These are phyloP conservation scores for Morus bassanus DNA, from an alignment of 2,797 vertebrate species.

Conservation along the genomic window DNA sequence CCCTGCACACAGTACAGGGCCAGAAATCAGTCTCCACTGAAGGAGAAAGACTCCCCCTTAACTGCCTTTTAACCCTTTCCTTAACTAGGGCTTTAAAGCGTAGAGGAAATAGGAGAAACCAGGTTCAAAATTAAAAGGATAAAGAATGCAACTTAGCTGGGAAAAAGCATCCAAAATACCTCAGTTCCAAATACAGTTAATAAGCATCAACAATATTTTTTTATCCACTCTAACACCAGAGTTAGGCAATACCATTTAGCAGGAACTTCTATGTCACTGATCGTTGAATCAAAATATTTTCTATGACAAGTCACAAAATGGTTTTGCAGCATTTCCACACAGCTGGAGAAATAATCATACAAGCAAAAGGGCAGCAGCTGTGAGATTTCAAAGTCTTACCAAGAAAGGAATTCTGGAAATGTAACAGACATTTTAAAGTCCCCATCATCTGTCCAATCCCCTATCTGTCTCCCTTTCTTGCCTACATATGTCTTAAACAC, in stretches of 20 bases:
- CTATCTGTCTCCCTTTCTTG: neutral
- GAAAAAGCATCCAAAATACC: neutral
- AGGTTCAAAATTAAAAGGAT: neutral
- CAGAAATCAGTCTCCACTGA: neutral
- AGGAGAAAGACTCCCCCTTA: neutral
- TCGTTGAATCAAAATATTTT: conserved; percentile 41
- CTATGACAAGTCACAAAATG: conserved; percentile 17
- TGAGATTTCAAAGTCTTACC: conserved; percentile 55
- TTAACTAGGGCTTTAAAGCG: neutral
- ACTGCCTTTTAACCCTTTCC: neutral
- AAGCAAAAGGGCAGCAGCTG: conserved; percentile 50
- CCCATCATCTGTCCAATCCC: neutral
- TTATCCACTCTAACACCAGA: neutral
- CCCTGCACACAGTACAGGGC: neutral
- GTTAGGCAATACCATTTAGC: neutral
- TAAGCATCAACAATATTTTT: neutral
- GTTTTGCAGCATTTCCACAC: conserved; percentile 42
- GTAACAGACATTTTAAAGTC: conserved; percentile 9
- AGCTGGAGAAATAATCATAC: conserved; percentile 21
- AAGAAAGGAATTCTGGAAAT: conserved; percentile 56
- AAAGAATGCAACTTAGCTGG: neutral
- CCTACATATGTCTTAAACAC: neutral
- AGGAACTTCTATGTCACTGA: neutral
- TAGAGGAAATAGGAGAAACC: neutral
- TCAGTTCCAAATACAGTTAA: neutral